Base-by-base conservation (phyloP, 2,797 vertebrate genomes). In the Sciaenops ocellatus region DNA sequence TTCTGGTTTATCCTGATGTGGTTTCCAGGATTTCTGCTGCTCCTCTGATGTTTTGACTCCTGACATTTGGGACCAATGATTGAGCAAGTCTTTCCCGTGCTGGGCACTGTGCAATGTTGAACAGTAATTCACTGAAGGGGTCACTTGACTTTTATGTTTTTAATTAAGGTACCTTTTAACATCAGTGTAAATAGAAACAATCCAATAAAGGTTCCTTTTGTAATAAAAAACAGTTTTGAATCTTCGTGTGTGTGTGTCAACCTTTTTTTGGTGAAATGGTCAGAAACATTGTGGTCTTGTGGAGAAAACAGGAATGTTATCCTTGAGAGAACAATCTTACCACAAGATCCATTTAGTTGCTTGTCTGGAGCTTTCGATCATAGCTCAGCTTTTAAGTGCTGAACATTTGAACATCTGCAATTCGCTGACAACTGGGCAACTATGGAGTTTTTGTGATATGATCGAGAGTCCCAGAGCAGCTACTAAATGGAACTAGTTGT, bases 91-190 rank as follows among this genome's bases (percentile, higher is more conserved):
- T 71, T 48, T 63, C 56, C 79, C 57, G 62, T 79, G 48, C 76
- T 88, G 93, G 87, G 91, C 83, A 44, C 76, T 71, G 93, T 94
- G 93, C 92, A 93, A 92, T 95, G 84, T 78, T 77, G 48, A 79
- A 52, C 61, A 41, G 59, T 67, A 38, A 84, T 65, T 75, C 69
- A 75, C 63, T 79, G 69, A 79, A 80, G 26, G 38, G 55, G 24
- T 86, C 17, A 55, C 77, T 78, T 79, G 71, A 82, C 56, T 82
- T 56, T 47, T 20, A 48, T 80, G 77, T 73, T 88, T 76, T 47
- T 77, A 61, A 69, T 76, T 18, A 42, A 69, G 28, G 56, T 59
- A 79, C 63, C 28, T 73, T 68, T 52, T 69, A 44, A 75, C 26
- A 20, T 69, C 34, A 61, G 78, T 87, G 90, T 91, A 78, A 90